Evolutionary conservation across 2,797 vertebrate genomes (phyloP), one percentile per base, ranked within the genome.

Genomic region (Oreortyx pictus): DNA sequence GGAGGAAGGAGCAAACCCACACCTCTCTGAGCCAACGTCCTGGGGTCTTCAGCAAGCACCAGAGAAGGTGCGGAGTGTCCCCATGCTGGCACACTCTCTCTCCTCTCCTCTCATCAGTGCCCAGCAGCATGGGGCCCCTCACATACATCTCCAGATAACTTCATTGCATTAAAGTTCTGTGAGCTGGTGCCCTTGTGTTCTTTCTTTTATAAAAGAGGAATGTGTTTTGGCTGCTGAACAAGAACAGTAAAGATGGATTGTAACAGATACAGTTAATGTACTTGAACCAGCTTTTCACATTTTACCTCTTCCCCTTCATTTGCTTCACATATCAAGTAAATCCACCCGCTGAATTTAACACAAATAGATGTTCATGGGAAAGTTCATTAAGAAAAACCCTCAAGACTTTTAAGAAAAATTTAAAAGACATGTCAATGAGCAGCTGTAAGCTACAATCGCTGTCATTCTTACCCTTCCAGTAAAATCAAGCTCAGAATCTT

Each of bases 311-410:
- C 29, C 15, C 49, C 67, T 14, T 39, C 6, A 41, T 85, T 95
- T 5, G 7, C 70, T 93, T 96, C 86, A 81, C 29, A 85, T 68
- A 94, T 78, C 35, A 73, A 94, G 56, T 70, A 95, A 90, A 96
- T 92, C 78, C 70, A 59, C 82, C 49, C 93, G 82, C 71, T 76
- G 66, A 85, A 94, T 88, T 82, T 77, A 96, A 90, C 72, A 89
- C 47, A 88, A 90, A 90, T 83, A 92, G 68, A 80, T 79, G 84
- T 97, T 65, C 78, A 76, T 91, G 86, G 89, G 92, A 95, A 97
- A 93, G 52, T 73, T 94, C 64, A 76, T 88, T 88, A 3, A 64
- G 91, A 93, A 86, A 9, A 82, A 66, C 1, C 35, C 73, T 76
- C 49, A 35, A 81, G 83, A 56, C 35, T 76, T 89, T 47, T 6